phyloP scores from a whole-genome alignment of 2,888 invertebrate species.

The Ormyrus thymus region DNA sequence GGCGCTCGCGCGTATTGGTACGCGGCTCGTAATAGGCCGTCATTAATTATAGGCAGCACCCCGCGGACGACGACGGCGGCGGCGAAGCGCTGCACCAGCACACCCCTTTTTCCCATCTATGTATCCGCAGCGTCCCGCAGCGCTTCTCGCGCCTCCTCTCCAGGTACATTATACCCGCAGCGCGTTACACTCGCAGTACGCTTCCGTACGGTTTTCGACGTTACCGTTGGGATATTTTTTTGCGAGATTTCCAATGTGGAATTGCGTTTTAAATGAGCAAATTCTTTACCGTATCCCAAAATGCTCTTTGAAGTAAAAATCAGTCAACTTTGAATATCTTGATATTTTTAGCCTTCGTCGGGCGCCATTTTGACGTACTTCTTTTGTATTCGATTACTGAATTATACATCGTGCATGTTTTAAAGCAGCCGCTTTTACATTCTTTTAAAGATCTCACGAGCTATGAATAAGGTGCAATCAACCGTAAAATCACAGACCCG shows the following conservation, averaged over 20 bases:
- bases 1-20: neutral
- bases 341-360: too few species aligned
- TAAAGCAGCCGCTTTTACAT: too few species aligned
- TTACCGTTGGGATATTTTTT: too few species aligned
- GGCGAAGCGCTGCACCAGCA: neutral
- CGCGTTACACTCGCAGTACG: neutral
- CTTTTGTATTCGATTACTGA: too few species aligned
- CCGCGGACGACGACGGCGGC: conserved; percentile 2
- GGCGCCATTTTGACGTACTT: too few species aligned
- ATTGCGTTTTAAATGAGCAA: too few species aligned
- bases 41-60: conserved; percentile 41
- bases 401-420: too few species aligned
- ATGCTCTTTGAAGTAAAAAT: too few species aligned
- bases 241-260: too few species aligned
- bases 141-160: conserved; percentile 41
- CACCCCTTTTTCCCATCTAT: conserved; percentile 43
- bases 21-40: conserved; percentile 25
- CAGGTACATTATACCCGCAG: neutral
- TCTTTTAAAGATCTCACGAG: neutral
- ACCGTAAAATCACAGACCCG: conserved; percentile 24
- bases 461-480: conserved; percentile 9
- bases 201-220: neutral
- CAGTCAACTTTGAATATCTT: too few species aligned
- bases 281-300: too few species aligned
- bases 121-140: conserved; percentile 36